Conservation (phyloP, 2,113 vertebrate species). For the Bubo bubo region DNA sequence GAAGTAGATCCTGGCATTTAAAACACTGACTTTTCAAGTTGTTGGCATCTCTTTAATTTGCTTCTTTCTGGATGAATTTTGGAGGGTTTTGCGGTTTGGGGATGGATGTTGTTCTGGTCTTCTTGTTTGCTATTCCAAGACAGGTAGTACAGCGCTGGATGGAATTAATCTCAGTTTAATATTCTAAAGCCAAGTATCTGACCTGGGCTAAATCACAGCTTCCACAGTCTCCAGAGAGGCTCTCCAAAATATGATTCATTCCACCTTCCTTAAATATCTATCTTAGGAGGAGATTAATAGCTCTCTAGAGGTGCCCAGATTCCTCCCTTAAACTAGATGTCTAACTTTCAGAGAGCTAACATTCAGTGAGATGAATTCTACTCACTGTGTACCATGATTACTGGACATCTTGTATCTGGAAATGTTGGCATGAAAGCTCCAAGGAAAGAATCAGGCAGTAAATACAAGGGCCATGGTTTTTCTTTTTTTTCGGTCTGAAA, state of each 20-base stretch:
- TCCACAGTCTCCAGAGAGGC: neutral
- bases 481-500: neutral
- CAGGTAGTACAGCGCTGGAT: neutral
- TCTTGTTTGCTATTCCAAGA: neutral
- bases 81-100: neutral
- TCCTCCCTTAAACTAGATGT: neutral
- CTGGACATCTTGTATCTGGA: neutral
- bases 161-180: neutral
- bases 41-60: neutral
- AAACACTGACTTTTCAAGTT: neutral
- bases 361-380: neutral
- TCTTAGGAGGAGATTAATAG: neutral
- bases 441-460: neutral
- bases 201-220: slow-evolving; percentile 21
- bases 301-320: neutral
- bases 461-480: neutral
- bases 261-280: neutral
- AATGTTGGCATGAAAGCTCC: neutral
- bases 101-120: neutral
- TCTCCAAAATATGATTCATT: slow-evolving; percentile 4
- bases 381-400: neutral
- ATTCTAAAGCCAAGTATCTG: neutral
- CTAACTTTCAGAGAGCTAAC: neutral
- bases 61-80: neutral
- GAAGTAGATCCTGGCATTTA: neutral